Percentiles rank a stretch among this genome's conserved stretches.
phyloP scores from a whole-genome alignment of 2,888 invertebrate genomes.

The Cosmia pyralina region DNA sequence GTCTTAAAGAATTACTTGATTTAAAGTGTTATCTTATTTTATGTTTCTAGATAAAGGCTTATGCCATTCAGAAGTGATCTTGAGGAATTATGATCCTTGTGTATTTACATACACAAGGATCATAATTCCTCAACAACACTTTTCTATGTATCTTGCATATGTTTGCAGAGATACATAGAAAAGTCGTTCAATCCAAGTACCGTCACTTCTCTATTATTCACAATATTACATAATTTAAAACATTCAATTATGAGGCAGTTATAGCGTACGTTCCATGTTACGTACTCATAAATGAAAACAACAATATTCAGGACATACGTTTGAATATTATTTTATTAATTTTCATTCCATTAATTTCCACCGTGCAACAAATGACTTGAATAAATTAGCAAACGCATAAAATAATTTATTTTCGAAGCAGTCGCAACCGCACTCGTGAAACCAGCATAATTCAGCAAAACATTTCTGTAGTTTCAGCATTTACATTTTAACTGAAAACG shows the following conservation, averaged over 20 bases:
- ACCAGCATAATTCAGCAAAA: slow-evolving; percentile 28
- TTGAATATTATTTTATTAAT: slow-evolving; percentile 54
- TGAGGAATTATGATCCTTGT: background rate
- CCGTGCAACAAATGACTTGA: slow-evolving; percentile 47
- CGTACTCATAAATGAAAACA: slow-evolving; percentile 17
- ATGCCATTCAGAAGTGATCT: background rate
- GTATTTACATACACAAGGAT: too few species aligned
- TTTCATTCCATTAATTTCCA: slow-evolving; percentile 55
- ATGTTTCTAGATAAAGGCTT: background rate
- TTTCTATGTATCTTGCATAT: too few species aligned
- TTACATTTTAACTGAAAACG: slow-evolving; percentile 28
- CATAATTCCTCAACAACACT: too few species aligned
- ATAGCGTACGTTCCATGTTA: slow-evolving; percentile 17
- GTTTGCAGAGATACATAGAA: too few species aligned
- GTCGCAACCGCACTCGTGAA: slow-evolving; percentile 45
- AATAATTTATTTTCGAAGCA: slow-evolving; percentile 54
- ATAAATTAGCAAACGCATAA: slow-evolving; percentile 56
- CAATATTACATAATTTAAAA: slow-evolving; percentile 19
- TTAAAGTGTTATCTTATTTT: background rate
- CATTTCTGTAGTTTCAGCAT: slow-evolving; percentile 22
- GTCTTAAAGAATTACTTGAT: background rate
- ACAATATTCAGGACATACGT: slow-evolving; percentile 51
- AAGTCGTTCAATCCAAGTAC: background rate
- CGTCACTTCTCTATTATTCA: background rate
- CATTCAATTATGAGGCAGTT: slow-evolving; percentile 24